A percentile compares a stretch with the other conserved stretches of the same genome.
Conservation (phyloP, 92 coral and sea anemone species). For the Muricea muricata region DNA sequence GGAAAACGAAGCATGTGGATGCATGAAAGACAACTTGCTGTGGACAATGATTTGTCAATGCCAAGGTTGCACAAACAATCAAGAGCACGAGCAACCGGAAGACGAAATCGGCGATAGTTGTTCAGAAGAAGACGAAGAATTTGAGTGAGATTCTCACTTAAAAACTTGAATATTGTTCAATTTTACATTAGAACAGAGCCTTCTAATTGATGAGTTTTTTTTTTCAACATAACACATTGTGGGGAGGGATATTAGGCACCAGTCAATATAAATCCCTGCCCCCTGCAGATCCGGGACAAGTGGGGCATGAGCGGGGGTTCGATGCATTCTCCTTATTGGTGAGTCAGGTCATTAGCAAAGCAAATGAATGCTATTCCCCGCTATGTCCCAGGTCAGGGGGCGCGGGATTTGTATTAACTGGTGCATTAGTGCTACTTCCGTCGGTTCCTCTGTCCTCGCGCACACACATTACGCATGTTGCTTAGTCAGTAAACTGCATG, state of each 20-base stretch:
- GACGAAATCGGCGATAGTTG: not conserved
- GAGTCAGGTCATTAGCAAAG: too few relatives aligned
- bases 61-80: conserved; percentile 20
- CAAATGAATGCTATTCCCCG: too few relatives aligned
- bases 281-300: too few relatives aligned
- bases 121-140: not conserved
- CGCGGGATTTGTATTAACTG: too few relatives aligned
- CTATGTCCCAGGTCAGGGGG: too few relatives aligned
- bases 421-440: not conserved
- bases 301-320: too few relatives aligned
- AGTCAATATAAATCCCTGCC: too few relatives aligned
- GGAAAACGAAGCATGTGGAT: not conserved
- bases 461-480: not conserved
- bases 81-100: not conserved
- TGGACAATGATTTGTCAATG: conserved; percentile 14
- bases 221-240: not conserved
- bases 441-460: not conserved
- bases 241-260: not conserved
- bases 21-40: conserved; percentile 7
- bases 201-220: too few relatives aligned
- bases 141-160: not conserved
- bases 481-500: not conserved
- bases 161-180: too few relatives aligned
- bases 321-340: too few relatives aligned
- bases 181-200: too few relatives aligned